Evolutionary conservation across 1,140 invertebrate genomes (phyloP).

Genomic region (Lamellibrachia luymesi): DNA sequence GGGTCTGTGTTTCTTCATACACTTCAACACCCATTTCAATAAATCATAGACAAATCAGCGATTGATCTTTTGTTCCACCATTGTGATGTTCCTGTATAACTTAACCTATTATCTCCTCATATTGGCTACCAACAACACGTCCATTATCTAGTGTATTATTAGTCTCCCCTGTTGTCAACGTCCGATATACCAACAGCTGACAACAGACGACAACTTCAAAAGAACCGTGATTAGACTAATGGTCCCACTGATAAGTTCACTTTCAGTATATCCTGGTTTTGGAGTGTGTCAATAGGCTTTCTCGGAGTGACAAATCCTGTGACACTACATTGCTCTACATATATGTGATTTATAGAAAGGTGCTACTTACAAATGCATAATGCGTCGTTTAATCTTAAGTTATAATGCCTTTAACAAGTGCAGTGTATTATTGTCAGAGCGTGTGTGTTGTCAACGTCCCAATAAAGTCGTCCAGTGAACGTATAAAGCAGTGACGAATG

Average conservation of each 20-base stretch:
- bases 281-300: neutral
- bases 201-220: neutral
- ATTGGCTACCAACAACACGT: neutral
- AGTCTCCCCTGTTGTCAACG: neutral
- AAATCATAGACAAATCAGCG: neutral
- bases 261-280: neutral
- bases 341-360: neutral
- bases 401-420: no score
- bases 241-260: neutral
- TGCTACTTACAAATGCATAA: neutral
- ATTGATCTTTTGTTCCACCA: neutral
- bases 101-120: neutral
- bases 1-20: no score
- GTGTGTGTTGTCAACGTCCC: neutral
- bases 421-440: neutral
- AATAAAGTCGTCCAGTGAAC: neutral
- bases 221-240: neutral
- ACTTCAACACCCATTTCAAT: no score
- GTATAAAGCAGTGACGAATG: neutral
- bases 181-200: neutral
- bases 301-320: neutral
- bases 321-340: no score
- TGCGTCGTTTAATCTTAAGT: no score
- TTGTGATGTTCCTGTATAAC: neutral
- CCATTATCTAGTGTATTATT: no score